Evolutionary conservation across 2,888 invertebrate genomes (phyloP).

Genomic region (Xanthia icteritia): DNA sequence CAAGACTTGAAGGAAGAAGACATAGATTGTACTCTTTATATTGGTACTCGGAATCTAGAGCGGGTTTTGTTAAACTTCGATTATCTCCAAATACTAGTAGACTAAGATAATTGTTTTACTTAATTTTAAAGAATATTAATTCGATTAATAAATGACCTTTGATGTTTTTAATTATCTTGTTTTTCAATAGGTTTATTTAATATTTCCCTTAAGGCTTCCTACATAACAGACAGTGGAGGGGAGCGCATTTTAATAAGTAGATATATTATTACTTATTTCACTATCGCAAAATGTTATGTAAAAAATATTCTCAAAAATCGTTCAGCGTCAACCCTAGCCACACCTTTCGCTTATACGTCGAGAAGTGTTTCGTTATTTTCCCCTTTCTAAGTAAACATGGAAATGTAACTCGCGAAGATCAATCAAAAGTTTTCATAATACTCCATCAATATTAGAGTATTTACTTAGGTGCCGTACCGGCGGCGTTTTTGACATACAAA

Average conservation of each 20-base stretch:
- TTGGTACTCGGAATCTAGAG: no score
- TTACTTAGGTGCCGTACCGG: conserved; percentile 56
- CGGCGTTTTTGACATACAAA: conserved; percentile 40
- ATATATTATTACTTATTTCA: no score
- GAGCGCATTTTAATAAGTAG: no score
- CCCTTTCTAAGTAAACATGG: conserved; percentile 57
- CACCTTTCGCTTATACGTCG: conserved; percentile 42
- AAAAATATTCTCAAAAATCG: not conserved
- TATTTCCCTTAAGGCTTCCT: no score
- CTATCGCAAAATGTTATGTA: not conserved
- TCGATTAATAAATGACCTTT: no score
- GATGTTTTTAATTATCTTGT: no score
- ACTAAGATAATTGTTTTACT: no score
- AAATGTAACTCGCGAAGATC: conserved; percentile 60
- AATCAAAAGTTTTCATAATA: conserved; percentile 68
- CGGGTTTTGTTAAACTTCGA: not conserved
- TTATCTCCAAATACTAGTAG: not conserved
- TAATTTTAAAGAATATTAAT: no score
- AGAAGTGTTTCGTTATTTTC: conserved; percentile 64
- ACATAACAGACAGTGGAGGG: not conserved
- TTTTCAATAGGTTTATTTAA: no score
- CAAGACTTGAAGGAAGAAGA: not conserved
- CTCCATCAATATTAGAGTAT: conserved; percentile 67
- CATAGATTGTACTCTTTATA: no score
- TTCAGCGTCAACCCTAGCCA: conserved; percentile 34